Conservation (phyloP, 2,888 invertebrate genomes). For the Seira sanloemensis region DNA sequence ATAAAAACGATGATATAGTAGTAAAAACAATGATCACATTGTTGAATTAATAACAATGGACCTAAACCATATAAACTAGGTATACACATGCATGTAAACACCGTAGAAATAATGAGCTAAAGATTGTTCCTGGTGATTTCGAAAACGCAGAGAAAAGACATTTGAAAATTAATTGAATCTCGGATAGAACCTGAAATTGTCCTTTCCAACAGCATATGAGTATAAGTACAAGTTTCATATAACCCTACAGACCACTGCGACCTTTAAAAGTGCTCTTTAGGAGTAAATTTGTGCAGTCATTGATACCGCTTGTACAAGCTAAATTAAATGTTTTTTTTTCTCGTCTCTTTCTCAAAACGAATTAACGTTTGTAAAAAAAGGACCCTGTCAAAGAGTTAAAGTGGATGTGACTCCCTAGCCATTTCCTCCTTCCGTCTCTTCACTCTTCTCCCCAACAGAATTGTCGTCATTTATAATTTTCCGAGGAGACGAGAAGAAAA, state of each 20-base stretch:
- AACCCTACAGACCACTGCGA: not conserved
- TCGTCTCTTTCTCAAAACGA: no score
- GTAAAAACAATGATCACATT: constrained; percentile 44
- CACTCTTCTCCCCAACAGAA: not conserved
- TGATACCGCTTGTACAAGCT: constrained; percentile 56
- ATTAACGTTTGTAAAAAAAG: constrained; percentile 55
- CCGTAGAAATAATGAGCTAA: constrained; percentile 37
- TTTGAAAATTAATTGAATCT: constrained; percentile 53
- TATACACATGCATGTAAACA: not conserved
- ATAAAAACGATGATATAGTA: constrained; percentile 41
- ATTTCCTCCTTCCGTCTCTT: not conserved
- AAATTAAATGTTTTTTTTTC: no score
- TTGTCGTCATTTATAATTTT: no score
- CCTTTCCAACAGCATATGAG: no score
- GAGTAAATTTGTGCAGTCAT: constrained; percentile 59
- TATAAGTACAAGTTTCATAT: no score
- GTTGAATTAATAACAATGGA: constrained; percentile 10
- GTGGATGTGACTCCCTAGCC: constrained; percentile 14
- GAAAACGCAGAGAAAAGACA: not conserved
- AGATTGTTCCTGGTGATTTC: constrained; percentile 52
- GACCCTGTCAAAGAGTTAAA: constrained; percentile 47
- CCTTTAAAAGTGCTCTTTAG: not conserved
- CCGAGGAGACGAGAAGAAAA: not conserved
- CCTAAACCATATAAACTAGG: not conserved
- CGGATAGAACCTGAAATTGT: constrained; percentile 42